These are phyloP conservation scores for Cylindroiulus punctatus DNA, from an alignment of 2,888 invertebrate species.

Conservation along the genomic window DNA sequence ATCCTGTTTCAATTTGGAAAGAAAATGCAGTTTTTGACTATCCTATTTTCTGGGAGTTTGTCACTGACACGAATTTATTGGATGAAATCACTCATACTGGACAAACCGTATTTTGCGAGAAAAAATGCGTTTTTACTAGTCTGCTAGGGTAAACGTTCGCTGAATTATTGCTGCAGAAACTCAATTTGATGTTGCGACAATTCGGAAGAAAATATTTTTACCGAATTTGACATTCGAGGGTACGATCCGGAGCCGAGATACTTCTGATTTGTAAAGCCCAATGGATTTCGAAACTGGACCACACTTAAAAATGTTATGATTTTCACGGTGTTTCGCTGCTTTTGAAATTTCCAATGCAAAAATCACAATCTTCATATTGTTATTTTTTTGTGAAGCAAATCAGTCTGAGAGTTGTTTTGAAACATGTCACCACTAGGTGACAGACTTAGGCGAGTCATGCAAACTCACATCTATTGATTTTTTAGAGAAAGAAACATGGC, in stretches of 20 bases:
- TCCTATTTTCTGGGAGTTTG: neutral
- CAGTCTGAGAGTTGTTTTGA: too few relatives aligned
- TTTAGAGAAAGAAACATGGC: too few relatives aligned
- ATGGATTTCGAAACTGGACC: neutral
- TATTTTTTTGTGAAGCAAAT: too few relatives aligned
- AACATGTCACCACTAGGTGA: too few relatives aligned
- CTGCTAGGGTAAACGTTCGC: neutral
- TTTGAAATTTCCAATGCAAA: too few relatives aligned
- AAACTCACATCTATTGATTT: too few relatives aligned
- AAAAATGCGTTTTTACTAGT: neutral
- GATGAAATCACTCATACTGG: constrained; percentile 39
- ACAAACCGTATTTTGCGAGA: neutral
- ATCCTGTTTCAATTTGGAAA: constrained; percentile 43
- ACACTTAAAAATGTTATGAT: too few relatives aligned
- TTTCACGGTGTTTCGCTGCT: too few relatives aligned
- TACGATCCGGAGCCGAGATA: neutral
- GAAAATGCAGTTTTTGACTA: constrained; percentile 14
- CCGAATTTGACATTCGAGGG: neutral
- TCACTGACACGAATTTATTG: constrained; percentile 45
- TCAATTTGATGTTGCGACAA: neutral
- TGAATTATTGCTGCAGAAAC: neutral
- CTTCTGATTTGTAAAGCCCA: neutral
- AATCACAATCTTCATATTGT: too few relatives aligned
- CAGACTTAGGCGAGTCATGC: too few relatives aligned
- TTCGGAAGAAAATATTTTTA: neutral